A percentile compares a stretch with the other conserved stretches of the same genome.
Evolutionary conservation across 2,888 invertebrate species (phyloP).

Genomic region (Latrodectus hesperus): DNA sequence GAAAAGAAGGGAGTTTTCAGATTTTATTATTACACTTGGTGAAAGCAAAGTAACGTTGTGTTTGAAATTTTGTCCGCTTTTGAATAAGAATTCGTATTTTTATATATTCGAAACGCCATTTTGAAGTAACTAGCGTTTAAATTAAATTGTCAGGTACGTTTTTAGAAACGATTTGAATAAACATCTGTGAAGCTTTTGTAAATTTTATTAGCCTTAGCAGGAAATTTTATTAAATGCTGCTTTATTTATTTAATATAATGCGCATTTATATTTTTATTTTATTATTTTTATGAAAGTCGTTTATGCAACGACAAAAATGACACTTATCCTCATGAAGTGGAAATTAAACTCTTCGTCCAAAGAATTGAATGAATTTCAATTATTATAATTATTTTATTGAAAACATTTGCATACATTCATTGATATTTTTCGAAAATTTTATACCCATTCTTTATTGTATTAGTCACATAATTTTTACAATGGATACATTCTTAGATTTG

Average conservation of each 20-base stretch:
- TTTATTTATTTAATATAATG: conserved; percentile 22
- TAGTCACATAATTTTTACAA: no score
- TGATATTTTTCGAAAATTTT: no score
- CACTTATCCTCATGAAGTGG: no score
- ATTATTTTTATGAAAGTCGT: no score
- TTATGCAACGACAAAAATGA: no score
- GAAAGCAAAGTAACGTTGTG: conserved; percentile 21
- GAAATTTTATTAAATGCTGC: conserved; percentile 21
- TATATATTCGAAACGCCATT: conserved; percentile 6
- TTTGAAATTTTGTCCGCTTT: conserved; percentile 29
- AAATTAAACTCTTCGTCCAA: no score
- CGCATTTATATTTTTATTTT: no score
- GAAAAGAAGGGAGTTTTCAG: conserved; percentile 12
- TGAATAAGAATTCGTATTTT: conserved; percentile 42
- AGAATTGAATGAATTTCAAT: no score
- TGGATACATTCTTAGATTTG: no score
- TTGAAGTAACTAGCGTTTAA: conserved; percentile 11
- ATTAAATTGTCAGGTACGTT: conserved; percentile 40
- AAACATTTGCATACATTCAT: no score
- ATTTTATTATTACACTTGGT: conserved; percentile 55
- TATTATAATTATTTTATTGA: no score
- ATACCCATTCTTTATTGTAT: no score
- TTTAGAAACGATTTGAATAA: conserved; percentile 28
- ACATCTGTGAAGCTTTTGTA: conserved; percentile 51
- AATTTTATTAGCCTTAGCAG: conserved; percentile 17